Evolutionary conservation across 92 coral and sea anemone species (phyloP), one percentile per base, ranked within the genome.

Genomic region (Anthopleura xanthogrammica): DNA sequence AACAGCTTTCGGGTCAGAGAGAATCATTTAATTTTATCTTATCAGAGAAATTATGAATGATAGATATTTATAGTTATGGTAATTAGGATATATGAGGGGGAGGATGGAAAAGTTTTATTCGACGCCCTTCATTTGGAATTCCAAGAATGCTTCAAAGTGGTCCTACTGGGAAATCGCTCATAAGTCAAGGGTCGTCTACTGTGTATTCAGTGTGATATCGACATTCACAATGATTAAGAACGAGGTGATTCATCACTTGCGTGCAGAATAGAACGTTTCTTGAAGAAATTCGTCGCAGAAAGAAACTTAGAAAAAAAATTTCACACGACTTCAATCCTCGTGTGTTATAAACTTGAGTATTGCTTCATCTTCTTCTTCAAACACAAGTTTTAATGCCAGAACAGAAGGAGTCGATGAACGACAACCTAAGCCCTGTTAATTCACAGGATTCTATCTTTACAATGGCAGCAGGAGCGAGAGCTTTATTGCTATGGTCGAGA

Each of bases 401-500:
- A 48, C 65, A n/a, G 16, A 77, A 81, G 12, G 64, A 81, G 41
- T 41, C 23, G 1, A 46, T 52, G 22, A 60, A 43, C 11, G 84
- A 81, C n/a, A 68, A 19, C 24, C 14, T 81, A 52, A 74, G 83
- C 13, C 83, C 83, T 62, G 84, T 68, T 70, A 81, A 48, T 22
- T 62, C 70, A 20, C 77, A 81, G 77, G 77, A 68, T 52, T 81
- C 48, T 14, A 43, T 52, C 14, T 81, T 39, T 22, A 60, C 65
- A 0, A 81, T 82, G 62, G 85, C 88, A 77, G 81, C 91, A 64
- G 94, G 93, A 66, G 82, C 91, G 19, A 72, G 92, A 68, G 92
- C 93, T 46, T 85, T 93, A 76, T 90, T 91, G n/a, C 86, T 94
- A 11, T 94, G 98, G 98, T 90, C 91, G 78, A 91, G 95, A 13